These are phyloP conservation scores for Microcebus lehilahytsara DNA, from an alignment of 2,113 vertebrate genomes.

Conservation along the genomic window DNA sequence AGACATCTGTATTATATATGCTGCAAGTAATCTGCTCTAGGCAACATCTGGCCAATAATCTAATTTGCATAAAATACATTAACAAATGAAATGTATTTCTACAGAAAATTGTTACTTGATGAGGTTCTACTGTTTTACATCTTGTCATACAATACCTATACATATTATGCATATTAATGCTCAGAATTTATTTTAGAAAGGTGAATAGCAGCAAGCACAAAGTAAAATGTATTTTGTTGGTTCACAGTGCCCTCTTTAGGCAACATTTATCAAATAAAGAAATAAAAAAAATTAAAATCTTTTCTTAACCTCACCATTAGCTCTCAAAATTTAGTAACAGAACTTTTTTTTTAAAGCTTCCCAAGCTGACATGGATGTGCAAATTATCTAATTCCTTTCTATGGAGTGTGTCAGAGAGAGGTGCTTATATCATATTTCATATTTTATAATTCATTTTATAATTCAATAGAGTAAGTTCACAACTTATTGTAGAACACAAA, in stretches of 20 bases:
- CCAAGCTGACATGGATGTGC: not conserved
- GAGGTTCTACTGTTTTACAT: constrained; percentile 26
- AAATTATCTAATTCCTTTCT: not conserved
- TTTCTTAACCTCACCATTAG: not conserved
- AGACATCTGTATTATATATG: constrained; percentile 55
- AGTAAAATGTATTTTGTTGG: constrained; percentile 68
- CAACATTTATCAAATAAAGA: not conserved
- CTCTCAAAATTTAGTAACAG: not conserved
- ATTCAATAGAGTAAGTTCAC: not conserved
- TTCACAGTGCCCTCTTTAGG: constrained; percentile 85
- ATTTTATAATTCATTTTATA: not conserved
- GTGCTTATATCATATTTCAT: not conserved
- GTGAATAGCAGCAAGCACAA: not conserved
- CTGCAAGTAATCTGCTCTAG: constrained; percentile 32
- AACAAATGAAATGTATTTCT: constrained; percentile 50
- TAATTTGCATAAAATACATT: constrained; percentile 65
- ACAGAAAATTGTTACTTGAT: constrained; percentile 3
- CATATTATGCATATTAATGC: constrained; percentile 54
- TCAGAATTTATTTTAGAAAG: constrained; percentile 35
- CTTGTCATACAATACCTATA: constrained; percentile 56
- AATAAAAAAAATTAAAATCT: not conserved
- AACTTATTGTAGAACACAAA: constrained; percentile 37
- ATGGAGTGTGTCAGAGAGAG: not conserved
- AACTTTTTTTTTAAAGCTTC: not conserved
- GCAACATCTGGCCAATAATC: constrained; percentile 65